Base-by-base conservation (phyloP, 92 coral and sea anemone species). In the Actinostola sp. region DNA sequence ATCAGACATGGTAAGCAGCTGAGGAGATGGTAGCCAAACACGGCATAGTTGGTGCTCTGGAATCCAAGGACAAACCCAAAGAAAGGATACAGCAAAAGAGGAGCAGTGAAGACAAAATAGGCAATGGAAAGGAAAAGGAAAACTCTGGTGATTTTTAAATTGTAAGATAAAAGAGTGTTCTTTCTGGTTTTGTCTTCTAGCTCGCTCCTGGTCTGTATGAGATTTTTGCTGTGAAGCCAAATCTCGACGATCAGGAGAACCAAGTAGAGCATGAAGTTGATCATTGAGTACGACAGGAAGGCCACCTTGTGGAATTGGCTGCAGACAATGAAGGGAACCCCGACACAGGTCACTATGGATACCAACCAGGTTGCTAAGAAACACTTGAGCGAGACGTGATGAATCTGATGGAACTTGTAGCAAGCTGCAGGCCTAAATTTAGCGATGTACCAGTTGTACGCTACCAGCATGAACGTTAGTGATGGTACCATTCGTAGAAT, bases 301-400 rank as follows among this genome's bases (percentile, higher is more conserved):
- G n/a, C 43, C 20, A 25, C 50, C 43, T 61, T 30, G 17, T 61
- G 15, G 30, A 56, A 73, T 6, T 56, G 65, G 20, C 63, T 67
- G 30, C 81, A 73, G 11, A 82, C 81, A 27, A 79, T 66, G 32
- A 79, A 73, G 20, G 78, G 78, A 42, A 85, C 85, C 4, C 89
- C 89, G 25, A 54, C 23, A 31, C 74, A 72, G 11, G 75, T 67
- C 36, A 74, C 72, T 44, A 85, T 32, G 20, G 89, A 43, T 32
- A 61, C 49, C 15, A 62, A 1, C 79, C 79, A 73, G 10, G 79
- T 60, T 60, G 60, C 61, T 31, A 61, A 15, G 70, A 73, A 73
- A 46, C 79, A 73, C 25, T 61, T 59, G 0, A 33, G 21, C 6
- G 67, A 45, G 39, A 73, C 25, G 60, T 38, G 24, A 0, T 26